Base-by-base conservation (phyloP, 2,888 invertebrate species). In the Cistogaster globosa region DNA sequence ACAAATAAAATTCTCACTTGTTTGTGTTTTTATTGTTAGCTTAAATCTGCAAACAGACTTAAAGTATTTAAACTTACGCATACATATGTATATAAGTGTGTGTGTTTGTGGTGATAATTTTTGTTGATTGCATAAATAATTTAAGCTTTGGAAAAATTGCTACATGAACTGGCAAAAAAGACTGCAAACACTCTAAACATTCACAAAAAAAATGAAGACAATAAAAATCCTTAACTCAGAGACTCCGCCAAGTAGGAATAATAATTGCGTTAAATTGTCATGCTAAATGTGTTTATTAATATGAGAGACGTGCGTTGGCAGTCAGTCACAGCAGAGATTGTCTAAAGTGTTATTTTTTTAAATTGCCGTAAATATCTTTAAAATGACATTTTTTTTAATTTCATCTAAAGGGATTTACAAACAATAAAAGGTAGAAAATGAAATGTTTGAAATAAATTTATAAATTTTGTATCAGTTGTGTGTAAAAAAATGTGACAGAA, bases 191-290 rank as follows among this genome's bases (percentile, higher is more conserved):
- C 53, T 62, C 38, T 26, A 65, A 57, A 53, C 20, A 57, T 26
- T 11, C 26, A 57, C 8, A 58, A 32, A 48, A 58, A 32, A 48
- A 68, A 6, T 51, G 12, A 60, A 53, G 58, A 48, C 74, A 45
- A 38, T 63, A 77, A 77, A 85, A 85, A 67, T 38, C 48, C 82
- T 78, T 55, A 71, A 16, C 36, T 71, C 42, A 55, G 53, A 69
- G 45, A 57, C 32, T 9, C 8, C 32, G 53, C 45, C 68, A 78
- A 69, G 42, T 53, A 45, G 45, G 63, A 55, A 32, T 62, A 87
- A 48, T 87, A 87, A 87, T 86, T 87, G 86, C 86, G 75, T 86
- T 65, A 86, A 87, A 87, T 87, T 87, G 84, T 80, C 86, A 87
- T 86, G 81, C 83, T 87, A 86, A 87, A 87, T 86, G 87, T 80